Evolutionary conservation across 2,888 invertebrate species (phyloP).

Genomic region (Drepana falcataria): DNA sequence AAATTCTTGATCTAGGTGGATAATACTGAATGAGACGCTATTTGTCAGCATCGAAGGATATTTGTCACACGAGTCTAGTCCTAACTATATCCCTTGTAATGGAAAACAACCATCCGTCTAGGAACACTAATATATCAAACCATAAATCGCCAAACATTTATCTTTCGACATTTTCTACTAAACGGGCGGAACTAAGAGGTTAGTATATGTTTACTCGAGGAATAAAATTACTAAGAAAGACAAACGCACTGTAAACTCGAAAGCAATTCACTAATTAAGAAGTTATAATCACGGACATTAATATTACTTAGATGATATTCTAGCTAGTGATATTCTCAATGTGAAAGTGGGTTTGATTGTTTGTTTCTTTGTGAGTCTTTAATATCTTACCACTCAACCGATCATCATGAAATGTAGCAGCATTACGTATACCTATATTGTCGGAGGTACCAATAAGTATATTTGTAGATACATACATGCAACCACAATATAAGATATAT

Average conservation of each 20-base stretch:
- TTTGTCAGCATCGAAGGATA: background rate
- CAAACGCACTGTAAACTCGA: conserved; percentile 17
- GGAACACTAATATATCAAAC: conserved; percentile 37
- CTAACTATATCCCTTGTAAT: conserved; percentile 18
- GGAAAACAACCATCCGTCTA: conserved; percentile 48
- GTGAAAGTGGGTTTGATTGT: too few species aligned
- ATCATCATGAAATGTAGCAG: too few species aligned
- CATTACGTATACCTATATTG: too few species aligned
- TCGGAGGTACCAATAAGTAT: too few species aligned
- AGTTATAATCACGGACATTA: too few species aligned
- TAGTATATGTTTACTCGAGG: conserved; percentile 32
- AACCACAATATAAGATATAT: too few species aligned
- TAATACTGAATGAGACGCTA: background rate
- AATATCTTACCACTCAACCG: too few species aligned
- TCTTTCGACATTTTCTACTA: conserved; percentile 55
- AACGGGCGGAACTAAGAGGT: conserved; percentile 46
- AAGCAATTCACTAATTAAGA: background rate
- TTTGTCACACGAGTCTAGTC: conserved; percentile 13
- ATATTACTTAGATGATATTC: too few species aligned
- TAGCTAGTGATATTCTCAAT: too few species aligned
- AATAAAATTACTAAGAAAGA: conserved; percentile 15
- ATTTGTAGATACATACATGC: too few species aligned
- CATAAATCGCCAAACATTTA: conserved; percentile 52
- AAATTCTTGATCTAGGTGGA: too few species aligned
- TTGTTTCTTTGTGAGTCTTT: too few species aligned